These are phyloP conservation scores for Drosophila tsacasi DNA, from an alignment of 1,140 invertebrate genomes.

Conservation along the genomic window DNA sequence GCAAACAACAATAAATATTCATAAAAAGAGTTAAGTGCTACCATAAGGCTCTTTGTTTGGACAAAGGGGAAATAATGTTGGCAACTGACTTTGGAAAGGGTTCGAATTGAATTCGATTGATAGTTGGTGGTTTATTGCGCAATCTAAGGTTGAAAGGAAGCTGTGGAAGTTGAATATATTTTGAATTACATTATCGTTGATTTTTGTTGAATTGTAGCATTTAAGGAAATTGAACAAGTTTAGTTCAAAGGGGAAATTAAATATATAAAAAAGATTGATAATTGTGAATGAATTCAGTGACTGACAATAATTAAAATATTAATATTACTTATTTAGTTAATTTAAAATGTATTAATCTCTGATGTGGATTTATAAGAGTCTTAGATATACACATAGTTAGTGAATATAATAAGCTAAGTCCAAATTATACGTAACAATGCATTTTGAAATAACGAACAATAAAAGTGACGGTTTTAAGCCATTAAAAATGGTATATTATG, in stretches of 20 bases:
- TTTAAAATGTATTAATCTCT: background rate
- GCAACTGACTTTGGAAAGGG: conserved; percentile 39
- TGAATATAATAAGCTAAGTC: background rate
- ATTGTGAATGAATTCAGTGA: background rate
- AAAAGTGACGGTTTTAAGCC: background rate
- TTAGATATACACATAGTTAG: too few species aligned
- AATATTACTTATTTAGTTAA: background rate
- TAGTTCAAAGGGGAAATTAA: background rate
- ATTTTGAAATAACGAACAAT: background rate
- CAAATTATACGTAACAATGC: background rate
- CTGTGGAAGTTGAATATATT: background rate
- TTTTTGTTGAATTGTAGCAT: background rate
- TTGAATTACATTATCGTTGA: background rate
- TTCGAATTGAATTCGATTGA: conserved; percentile 12
- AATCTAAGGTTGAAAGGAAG: background rate
- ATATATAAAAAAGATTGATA: background rate
- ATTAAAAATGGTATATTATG: background rate
- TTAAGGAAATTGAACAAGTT: too few species aligned
- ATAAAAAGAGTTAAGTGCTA: conserved; percentile 76
- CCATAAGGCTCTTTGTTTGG: conserved; percentile 51
- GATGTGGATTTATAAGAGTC: background rate
- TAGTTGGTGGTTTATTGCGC: conserved; percentile 2
- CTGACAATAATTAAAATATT: background rate
- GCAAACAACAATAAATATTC: conserved; percentile 62
- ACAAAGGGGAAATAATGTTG: conserved; percentile 33